Base-by-base conservation (phyloP, 1,140 invertebrate species). In the Catajapyx aquilonaris region DNA sequence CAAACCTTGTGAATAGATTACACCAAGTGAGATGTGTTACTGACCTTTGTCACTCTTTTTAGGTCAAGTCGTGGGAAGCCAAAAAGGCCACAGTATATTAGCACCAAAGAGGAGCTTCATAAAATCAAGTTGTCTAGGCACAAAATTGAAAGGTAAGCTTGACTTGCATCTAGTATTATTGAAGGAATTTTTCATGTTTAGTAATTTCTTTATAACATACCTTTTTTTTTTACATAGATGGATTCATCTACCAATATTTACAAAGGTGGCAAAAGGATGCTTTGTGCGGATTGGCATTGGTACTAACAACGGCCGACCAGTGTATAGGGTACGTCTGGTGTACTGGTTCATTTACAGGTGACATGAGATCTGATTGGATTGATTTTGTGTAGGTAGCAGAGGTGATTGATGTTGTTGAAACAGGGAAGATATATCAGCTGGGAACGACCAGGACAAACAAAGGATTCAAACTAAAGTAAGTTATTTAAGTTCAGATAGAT, bases 201-300 rank as follows among this genome's bases (percentile, higher is more conserved):
- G 23, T 28, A 7, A 9, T 7, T 28, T 28, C 7, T 13, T 28
- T 9, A 28, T 28, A 13, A 28, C 23, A 28, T 28, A 28, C 13
- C 23, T 9, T 7, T 28, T 7, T 28, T 28, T 7, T 28, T 7
- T 9, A 9, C 23, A 28, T 44, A 66, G 79, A 46, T 87, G 94
- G 56, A 84, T 96, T 13, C 90, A 97, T 61, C 64, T 94, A 44
- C 94, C 94, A 11, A 94, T 94, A 55, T 98, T 99, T 50, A 72
- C 76, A 43, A 67, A 77, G 31, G 79, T 88, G 2, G 85, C 85
- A 1, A 69, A 69, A 42, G 91, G 91, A 19, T 95, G 87, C 56
- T 98, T 86, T 61, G 93, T 97, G 1, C 65, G 88, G 18, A 86
- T 99, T 52, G 87, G 88, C 17, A 96, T 98, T 48, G 94, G 93